These are phyloP conservation scores for Rhagium mordax DNA, from an alignment of 2,888 invertebrate species.

Conservation along the genomic window DNA sequence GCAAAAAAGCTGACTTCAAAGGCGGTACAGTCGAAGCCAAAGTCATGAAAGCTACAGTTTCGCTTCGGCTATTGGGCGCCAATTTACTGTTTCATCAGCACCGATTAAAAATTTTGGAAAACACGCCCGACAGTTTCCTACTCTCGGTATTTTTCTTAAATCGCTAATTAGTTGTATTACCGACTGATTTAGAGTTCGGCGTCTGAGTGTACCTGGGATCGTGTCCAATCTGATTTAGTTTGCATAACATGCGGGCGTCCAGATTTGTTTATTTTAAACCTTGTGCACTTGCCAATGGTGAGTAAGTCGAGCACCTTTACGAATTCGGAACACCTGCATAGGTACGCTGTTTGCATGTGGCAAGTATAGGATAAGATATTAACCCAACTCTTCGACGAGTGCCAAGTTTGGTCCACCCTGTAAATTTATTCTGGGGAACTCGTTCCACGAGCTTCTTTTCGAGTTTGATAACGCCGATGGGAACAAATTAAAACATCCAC, in stretches of 20 bases:
- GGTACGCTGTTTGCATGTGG: not conserved
- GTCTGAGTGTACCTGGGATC: not conserved
- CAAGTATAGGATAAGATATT: not conserved
- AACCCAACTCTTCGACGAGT: not conserved
- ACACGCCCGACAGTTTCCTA: not conserved
- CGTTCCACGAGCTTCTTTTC: too few species aligned
- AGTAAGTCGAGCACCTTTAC: slow-evolving; percentile 42
- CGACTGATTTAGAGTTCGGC: not conserved
- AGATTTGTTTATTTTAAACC: slow-evolving; percentile 38
- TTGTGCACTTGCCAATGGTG: slow-evolving; percentile 41
- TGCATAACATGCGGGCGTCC: not conserved
- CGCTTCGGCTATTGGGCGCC: not conserved
- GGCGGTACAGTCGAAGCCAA: not conserved
- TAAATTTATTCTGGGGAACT: not conserved
- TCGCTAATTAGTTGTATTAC: not conserved
- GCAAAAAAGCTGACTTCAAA: not conserved
- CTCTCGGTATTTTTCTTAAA: too few species aligned
- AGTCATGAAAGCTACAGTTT: not conserved
- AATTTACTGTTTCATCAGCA: not conserved
- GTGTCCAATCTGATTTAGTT: not conserved
- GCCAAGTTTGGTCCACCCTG: too few species aligned
- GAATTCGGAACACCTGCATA: slow-evolving; percentile 40
- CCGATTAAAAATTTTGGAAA: not conserved
- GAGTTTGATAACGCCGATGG: too few species aligned
- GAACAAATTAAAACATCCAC: not conserved